These are phyloP conservation scores for Paraescarpia echinospica DNA, from an alignment of 1,140 invertebrate species.

Conservation along the genomic window DNA sequence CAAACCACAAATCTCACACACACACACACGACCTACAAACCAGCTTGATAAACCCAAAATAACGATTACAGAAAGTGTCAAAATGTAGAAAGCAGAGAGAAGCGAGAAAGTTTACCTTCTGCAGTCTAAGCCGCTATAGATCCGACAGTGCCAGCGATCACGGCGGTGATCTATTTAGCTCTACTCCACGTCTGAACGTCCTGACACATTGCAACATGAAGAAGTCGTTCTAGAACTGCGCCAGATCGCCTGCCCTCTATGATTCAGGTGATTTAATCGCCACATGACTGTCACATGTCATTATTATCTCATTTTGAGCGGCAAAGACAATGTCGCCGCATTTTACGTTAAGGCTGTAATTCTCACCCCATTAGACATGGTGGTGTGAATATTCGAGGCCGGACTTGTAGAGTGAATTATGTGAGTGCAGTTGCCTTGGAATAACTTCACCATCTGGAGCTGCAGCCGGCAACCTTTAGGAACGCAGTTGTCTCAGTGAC, in stretches of 20 bases:
- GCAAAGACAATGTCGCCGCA: background rate
- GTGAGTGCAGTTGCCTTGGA: background rate
- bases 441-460: background rate
- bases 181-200: background rate
- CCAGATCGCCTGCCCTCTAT: background rate
- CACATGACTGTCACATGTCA: background rate
- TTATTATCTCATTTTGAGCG: background rate
- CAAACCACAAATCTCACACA: too few relatives aligned
- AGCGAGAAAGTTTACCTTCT: background rate
- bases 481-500: background rate
- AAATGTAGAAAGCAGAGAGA: background rate
- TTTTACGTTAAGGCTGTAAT: background rate
- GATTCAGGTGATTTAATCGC: background rate
- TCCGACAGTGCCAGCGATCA: background rate
- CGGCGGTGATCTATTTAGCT: background rate
- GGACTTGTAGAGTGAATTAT: background rate
- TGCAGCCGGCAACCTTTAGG: background rate
- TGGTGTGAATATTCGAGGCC: background rate
- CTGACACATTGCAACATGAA: background rate
- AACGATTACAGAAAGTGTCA: background rate
- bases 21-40: too few relatives aligned
- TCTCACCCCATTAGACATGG: background rate
- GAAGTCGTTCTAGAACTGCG: background rate
- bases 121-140: background rate
- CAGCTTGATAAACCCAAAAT: background rate